Conservation (phyloP, 1,140 invertebrate genomes). For the Drosophila azteca region DNA sequence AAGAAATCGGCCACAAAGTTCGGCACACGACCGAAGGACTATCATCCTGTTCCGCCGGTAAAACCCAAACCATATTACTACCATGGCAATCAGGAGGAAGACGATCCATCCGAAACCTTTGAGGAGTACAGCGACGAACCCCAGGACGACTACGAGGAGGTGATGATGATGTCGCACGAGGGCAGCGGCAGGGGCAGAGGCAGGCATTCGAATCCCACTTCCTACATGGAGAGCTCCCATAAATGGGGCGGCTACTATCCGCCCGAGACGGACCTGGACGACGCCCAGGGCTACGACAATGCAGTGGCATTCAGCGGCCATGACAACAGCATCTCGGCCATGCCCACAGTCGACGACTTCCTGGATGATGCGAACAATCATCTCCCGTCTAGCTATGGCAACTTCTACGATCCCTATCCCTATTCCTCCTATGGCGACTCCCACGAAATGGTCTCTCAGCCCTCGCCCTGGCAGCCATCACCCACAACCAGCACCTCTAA, state of each 20-base stretch:
- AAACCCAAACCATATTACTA: slow-evolving; percentile 16
- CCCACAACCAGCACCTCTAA: slow-evolving; percentile 2
- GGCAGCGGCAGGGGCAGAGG: too few species aligned
- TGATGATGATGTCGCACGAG: slow-evolving; percentile 12
- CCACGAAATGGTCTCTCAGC: slow-evolving; percentile 10
- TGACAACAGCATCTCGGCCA: slow-evolving; percentile 40
- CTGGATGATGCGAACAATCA: slow-evolving; percentile 19
- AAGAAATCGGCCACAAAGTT: slow-evolving; percentile 38
- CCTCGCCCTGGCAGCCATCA: slow-evolving; percentile 20
- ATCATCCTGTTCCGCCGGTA: neutral
- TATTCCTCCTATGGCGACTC: slow-evolving; percentile 33
- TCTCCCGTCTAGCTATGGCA: neutral
- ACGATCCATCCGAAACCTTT: slow-evolving; percentile 31
- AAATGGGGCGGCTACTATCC: slow-evolving; percentile 29
- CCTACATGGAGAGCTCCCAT: neutral
- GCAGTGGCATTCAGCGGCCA: slow-evolving; percentile 60
- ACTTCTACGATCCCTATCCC: slow-evolving; percentile 10
- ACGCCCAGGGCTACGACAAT: slow-evolving; percentile 42
- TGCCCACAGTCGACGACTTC: slow-evolving; percentile 62
- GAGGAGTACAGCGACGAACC: slow-evolving; percentile 52
- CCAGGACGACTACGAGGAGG: slow-evolving; percentile 28
- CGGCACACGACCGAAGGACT: slow-evolving; percentile 11
- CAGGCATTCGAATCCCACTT: too few species aligned
- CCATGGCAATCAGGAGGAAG: slow-evolving; percentile 10
- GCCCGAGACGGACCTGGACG: slow-evolving; percentile 24